Conservation (phyloP, 2,113 vertebrate species). For the Mesembrinibis cayennensis region DNA sequence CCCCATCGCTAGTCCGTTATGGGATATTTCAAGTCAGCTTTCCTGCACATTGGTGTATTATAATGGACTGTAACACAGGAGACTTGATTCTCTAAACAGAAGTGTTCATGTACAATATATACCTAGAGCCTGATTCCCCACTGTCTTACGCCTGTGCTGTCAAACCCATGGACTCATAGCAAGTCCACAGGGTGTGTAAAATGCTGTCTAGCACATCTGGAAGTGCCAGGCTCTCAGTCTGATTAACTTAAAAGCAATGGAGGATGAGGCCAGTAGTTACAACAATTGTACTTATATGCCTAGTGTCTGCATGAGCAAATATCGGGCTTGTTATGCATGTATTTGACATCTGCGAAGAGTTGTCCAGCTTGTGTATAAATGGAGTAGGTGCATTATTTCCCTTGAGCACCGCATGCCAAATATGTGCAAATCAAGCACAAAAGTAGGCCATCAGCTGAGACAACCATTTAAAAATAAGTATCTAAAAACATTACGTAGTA, state of each 20-base stretch:
- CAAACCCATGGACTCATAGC: background rate
- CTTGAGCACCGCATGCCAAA: background rate
- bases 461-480: background rate
- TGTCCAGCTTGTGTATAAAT: background rate
- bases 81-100: background rate
- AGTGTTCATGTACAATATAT: background rate
- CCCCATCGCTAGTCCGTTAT: accelerated
- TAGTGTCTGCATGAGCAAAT: background rate
- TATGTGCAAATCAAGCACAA: background rate
- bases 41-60: background rate
- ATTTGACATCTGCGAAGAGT: background rate
- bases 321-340: accelerated
- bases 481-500: background rate
- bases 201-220: background rate
- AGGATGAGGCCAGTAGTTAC: background rate
- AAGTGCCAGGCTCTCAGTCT: background rate
- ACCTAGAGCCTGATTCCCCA: background rate
- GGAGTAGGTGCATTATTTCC: background rate
- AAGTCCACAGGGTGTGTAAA: background rate
- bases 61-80: accelerated
- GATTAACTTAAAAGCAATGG: background rate
- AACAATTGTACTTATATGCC: accelerated
- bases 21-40: background rate
- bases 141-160: background rate
- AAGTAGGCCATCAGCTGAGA: background rate